Conservation (phyloP, 2,113 vertebrate genomes). For the Gobio gobio region DNA sequence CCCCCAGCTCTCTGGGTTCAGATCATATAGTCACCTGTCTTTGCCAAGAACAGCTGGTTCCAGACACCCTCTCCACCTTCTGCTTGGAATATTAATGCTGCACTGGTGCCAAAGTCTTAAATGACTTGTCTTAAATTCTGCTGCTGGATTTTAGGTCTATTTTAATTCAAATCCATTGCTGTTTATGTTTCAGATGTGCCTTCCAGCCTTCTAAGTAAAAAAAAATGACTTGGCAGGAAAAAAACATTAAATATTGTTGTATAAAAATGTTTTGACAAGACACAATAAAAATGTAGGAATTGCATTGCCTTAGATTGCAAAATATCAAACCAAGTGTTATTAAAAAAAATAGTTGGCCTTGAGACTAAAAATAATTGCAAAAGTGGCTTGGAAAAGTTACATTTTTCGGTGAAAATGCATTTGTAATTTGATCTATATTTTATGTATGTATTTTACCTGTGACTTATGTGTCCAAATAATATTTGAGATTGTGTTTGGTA, state of each 20-base stretch:
- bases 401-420: neutral
- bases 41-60: slow-evolving; percentile 8
- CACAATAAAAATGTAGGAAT: no score
- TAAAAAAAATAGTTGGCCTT: no score
- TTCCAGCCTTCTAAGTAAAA: neutral
- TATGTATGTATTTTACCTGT: neutral
- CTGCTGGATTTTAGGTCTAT: neutral
- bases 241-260: neutral
- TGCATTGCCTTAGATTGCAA: no score
- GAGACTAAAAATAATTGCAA: neutral
- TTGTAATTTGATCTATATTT: neutral
- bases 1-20: neutral
- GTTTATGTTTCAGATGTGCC: neutral
- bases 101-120: neutral
- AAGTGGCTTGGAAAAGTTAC: neutral
- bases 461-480: neutral
- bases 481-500: neutral
- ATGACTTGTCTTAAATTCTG: neutral
- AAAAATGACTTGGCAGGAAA: neutral
- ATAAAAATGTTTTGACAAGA: no score
- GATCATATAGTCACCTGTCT: slow-evolving; percentile 15
- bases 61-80: neutral
- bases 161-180: neutral
- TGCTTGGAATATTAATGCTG: neutral
- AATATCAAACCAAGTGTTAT: no score